Percentiles rank a stretch among this genome's conserved stretches.
These are phyloP conservation scores for Carpatolechia fugitivella DNA, from an alignment of 2,888 invertebrate species.

Conservation along the genomic window DNA sequence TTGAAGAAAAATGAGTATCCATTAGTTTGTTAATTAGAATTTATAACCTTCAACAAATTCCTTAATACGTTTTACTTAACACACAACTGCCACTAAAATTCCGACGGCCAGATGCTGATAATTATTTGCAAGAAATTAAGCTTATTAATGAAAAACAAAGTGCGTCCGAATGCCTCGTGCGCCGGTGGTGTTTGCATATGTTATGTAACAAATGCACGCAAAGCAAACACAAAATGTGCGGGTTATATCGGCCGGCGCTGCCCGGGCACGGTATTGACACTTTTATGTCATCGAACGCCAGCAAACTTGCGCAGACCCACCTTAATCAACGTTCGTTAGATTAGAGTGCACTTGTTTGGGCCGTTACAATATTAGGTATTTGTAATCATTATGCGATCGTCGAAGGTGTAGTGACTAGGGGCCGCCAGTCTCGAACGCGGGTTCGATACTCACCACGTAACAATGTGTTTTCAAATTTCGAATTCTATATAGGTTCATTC, in stretches of 20 bases:
- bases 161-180: constrained; percentile 41
- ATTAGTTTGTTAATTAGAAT: constrained; percentile 15
- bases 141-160: constrained; percentile 30
- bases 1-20: constrained; percentile 9
- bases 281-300: constrained; percentile 57
- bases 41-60: constrained; percentile 15
- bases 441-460: too few relatives aligned
- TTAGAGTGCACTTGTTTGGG: constrained; percentile 12
- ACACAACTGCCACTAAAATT: constrained; percentile 16
- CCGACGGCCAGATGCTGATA: constrained; percentile 33
- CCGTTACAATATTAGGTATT: constrained; percentile 4
- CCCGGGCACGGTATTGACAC: constrained; percentile 40
- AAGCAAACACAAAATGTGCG: constrained; percentile 31
- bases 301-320: neutral
- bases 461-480: too few relatives aligned
- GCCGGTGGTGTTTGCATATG: constrained; percentile 45
- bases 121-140: constrained; percentile 31
- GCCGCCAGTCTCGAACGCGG: too few relatives aligned
- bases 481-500: too few relatives aligned
- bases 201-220: constrained; percentile 33
- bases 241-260: constrained; percentile 29
- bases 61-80: constrained; percentile 5
- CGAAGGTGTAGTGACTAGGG: too few relatives aligned
- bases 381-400: neutral
- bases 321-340: too few relatives aligned